Percentiles rank a stretch among this genome's conserved stretches.
Evolutionary conservation across 2,797 vertebrate genomes (phyloP).

Genomic region (Trachurus trachurus): DNA sequence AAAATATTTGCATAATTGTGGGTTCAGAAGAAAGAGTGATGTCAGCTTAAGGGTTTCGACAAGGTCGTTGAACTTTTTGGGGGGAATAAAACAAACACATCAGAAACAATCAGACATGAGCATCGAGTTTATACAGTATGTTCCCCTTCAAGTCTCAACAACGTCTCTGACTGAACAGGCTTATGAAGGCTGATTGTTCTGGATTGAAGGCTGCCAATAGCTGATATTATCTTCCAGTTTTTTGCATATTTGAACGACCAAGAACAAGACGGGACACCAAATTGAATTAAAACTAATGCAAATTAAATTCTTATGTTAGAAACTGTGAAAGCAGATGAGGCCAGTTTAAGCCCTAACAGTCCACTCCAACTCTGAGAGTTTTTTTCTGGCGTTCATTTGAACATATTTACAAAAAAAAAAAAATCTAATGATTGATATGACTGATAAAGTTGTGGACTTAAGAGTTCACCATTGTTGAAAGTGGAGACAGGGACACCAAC

Average conservation of each 20-base stretch:
- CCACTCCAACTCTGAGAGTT: neutral
- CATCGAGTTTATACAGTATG: neutral
- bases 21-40: neutral
- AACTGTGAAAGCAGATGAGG: constrained; percentile 34
- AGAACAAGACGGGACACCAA: constrained; percentile 23
- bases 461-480: too few relatives aligned
- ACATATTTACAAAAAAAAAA: neutral
- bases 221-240: constrained; percentile 5
- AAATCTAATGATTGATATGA: neutral
- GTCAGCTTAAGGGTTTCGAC: neutral
- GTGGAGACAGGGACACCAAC: too few relatives aligned
- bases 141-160: neutral
- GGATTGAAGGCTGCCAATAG: neutral
- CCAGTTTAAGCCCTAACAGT: constrained; percentile 6
- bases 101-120: neutral
- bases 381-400: neutral
- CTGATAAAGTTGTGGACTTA: neutral
- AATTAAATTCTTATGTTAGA: constrained; percentile 25
- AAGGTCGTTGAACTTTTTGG: neutral
- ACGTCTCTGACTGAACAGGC: neutral
- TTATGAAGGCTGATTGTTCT: constrained; percentile 4
- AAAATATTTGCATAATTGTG: neutral
- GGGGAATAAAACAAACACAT: neutral
- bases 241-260: constrained; percentile 19
- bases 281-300: constrained; percentile 18